Evolutionary conservation across 2,888 invertebrate species (phyloP).

Genomic region (Embidobia sp.): DNA sequence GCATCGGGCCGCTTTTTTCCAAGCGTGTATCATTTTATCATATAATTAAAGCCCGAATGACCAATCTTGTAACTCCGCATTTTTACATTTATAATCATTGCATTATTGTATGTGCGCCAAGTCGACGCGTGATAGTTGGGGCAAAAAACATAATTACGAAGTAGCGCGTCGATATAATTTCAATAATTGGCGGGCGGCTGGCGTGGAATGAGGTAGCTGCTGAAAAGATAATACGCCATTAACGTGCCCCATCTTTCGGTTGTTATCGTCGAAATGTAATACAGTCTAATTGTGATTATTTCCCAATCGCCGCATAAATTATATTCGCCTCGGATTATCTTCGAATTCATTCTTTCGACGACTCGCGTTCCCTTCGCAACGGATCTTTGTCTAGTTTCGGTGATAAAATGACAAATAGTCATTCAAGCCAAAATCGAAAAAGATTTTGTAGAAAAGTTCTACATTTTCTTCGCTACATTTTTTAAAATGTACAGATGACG

Average conservation of each 20-base stretch:
- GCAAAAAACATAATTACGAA: conserved; percentile 60
- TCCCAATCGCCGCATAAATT: conserved; percentile 47
- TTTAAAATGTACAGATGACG: no score
- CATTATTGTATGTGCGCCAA: conserved; percentile 30
- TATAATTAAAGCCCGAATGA: conserved; percentile 49
- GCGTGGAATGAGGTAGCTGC: conserved; percentile 56
- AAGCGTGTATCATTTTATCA: conserved; percentile 12
- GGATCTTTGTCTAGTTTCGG: no score
- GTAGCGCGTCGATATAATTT: conserved; percentile 58
- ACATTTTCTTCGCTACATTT: no score
- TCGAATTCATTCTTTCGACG: conserved; percentile 11
- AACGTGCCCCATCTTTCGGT: conserved; percentile 55
- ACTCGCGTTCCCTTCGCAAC: not conserved
- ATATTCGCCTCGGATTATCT: conserved; percentile 26
- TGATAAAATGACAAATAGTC: no score
- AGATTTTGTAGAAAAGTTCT: no score
- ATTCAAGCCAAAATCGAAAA: no score
- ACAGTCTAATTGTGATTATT: conserved; percentile 60
- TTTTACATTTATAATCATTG: conserved; percentile 55
- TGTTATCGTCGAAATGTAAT: conserved; percentile 56
- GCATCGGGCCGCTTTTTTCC: conserved; percentile 1
- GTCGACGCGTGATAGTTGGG: conserved; percentile 39
- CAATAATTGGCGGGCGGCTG: conserved; percentile 62
- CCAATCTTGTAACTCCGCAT: conserved; percentile 37
- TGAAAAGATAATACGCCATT: conserved; percentile 65